Evolutionary conservation across 2,797 vertebrate species (phyloP).

Genomic region (Gymnodraco acuticeps): DNA sequence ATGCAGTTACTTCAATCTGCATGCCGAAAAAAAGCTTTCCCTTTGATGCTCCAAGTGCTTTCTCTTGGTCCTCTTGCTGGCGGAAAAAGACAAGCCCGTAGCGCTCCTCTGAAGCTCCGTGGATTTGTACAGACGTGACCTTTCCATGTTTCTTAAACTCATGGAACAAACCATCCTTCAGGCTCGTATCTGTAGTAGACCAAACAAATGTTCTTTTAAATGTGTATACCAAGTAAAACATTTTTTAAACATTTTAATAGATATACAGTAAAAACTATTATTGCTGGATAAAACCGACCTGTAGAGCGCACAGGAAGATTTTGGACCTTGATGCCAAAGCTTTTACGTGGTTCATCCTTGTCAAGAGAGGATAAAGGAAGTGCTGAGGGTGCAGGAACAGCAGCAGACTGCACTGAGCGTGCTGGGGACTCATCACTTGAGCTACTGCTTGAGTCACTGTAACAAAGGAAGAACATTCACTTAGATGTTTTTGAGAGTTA

Average conservation of each 20-base stretch:
- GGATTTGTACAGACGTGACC: constrained; percentile 98
- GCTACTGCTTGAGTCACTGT: constrained; percentile 97
- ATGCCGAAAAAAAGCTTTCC: constrained; percentile 99
- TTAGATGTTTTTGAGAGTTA: constrained; percentile 9
- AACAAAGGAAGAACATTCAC: constrained; percentile 61
- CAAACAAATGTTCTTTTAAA: constrained; percentile 20
- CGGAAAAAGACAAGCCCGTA: constrained; percentile 99
- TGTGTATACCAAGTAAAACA: background rate
- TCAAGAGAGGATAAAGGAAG: constrained; percentile 93
- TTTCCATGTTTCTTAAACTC: constrained; percentile 99
- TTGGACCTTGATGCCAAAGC: constrained; percentile 99
- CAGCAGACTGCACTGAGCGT: constrained; percentile 95
- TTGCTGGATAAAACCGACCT: constrained; percentile 83
- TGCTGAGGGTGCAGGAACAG: constrained; percentile 93
- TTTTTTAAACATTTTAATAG: background rate
- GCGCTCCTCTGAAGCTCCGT: constrained; percentile 95
- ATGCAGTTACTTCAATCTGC: constrained; percentile 98
- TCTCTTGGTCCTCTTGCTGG: constrained; percentile 99
- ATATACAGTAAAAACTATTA: background rate
- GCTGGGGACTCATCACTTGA: constrained; percentile 97
- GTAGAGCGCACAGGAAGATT: constrained; percentile 99
- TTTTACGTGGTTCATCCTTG: constrained; percentile 98
- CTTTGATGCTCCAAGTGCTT: constrained; percentile 95
- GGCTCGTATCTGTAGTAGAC: constrained; percentile 92
- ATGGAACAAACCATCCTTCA: constrained; percentile 99